These are phyloP conservation scores for Cosmia trapezina DNA, from an alignment of 2,888 invertebrate species.

Conservation along the genomic window DNA sequence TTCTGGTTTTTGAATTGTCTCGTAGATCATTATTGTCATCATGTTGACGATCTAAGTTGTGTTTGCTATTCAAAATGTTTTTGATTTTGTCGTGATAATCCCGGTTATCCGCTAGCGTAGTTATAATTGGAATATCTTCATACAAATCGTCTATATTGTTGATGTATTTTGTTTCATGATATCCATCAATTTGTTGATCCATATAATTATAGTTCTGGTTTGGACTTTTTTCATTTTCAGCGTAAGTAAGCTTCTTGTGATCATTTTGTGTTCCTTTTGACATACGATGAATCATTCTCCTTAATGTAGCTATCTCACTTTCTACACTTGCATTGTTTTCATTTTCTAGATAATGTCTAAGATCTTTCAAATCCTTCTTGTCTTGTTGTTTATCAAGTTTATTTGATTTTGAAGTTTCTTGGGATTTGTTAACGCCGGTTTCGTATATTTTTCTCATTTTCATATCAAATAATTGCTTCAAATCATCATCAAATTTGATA, in stretches of 20 bases:
- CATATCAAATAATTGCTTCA: conserved; percentile 25
- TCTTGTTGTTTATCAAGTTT: background rate
- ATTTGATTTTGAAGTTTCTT: background rate
- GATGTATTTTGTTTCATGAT: conserved; percentile 2
- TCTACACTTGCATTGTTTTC: conserved; percentile 3
- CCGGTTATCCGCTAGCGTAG: background rate
- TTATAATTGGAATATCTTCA: conserved; percentile 6
- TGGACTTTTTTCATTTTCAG: conserved; percentile 1
- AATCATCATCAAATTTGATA: conserved; percentile 25
- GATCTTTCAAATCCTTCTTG: background rate
- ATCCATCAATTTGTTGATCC: conserved; percentile 14
- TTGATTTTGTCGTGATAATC: background rate
- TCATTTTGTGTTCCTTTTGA: conserved; percentile 7
- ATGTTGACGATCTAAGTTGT: background rate
- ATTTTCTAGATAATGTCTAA: background rate
- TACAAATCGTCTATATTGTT: background rate
- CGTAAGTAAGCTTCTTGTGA: background rate
- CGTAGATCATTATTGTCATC: background rate
- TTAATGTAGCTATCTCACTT: conserved; percentile 21
- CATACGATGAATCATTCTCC: conserved; percentile 14
- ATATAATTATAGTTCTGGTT: conserved; percentile 2
- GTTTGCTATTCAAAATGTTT: conserved; percentile 8
- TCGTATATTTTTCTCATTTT: conserved; percentile 47
- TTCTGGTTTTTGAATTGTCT: background rate
- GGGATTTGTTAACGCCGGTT: conserved; percentile 7